A percentile compares a stretch with the other conserved stretches of the same genome.
Evolutionary conservation across 1,140 invertebrate genomes (phyloP).

Genomic region (Drosophila rhopaloa): DNA sequence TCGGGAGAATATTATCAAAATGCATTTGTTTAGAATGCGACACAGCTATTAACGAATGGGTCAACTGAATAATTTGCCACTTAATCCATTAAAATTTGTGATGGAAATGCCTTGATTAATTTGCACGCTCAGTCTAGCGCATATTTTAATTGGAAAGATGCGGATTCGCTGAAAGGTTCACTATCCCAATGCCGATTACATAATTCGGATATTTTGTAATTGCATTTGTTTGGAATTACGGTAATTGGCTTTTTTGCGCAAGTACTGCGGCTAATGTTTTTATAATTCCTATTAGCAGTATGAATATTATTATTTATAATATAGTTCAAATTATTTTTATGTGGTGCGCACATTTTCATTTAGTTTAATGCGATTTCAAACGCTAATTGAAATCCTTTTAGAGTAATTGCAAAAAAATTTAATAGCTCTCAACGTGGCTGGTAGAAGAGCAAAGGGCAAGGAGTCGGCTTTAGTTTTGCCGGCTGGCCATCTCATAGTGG

Average conservation of each 20-base stretch:
- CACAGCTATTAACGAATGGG: conserved; percentile 30
- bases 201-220: conserved; percentile 63
- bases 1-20: conserved; percentile 20
- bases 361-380: conserved; percentile 59
- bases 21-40: conserved; percentile 40
- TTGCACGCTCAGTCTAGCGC: conserved; percentile 6
- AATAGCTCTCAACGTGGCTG: conserved; percentile 35
- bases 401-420: conserved; percentile 72
- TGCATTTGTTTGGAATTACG: conserved; percentile 66
- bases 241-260: conserved; percentile 55
- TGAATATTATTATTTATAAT: conserved; percentile 41
- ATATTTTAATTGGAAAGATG: conserved; percentile 6
- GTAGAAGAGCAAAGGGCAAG: background rate
- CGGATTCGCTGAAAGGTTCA: conserved; percentile 5
- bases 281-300: conserved; percentile 47
- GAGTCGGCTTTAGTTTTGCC: conserved; percentile 18
- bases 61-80: conserved; percentile 35
- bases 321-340: conserved; percentile 26
- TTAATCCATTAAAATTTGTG: conserved; percentile 23
- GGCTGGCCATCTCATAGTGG: conserved; percentile 19
- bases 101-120: conserved; percentile 45
- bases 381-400: conserved; percentile 80
- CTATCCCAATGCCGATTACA: conserved; percentile 14
- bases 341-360: conserved; percentile 46
- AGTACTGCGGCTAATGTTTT: conserved; percentile 29